These are phyloP conservation scores for Atherix ibis DNA, from an alignment of 2,888 invertebrate genomes.

Conservation along the genomic window DNA sequence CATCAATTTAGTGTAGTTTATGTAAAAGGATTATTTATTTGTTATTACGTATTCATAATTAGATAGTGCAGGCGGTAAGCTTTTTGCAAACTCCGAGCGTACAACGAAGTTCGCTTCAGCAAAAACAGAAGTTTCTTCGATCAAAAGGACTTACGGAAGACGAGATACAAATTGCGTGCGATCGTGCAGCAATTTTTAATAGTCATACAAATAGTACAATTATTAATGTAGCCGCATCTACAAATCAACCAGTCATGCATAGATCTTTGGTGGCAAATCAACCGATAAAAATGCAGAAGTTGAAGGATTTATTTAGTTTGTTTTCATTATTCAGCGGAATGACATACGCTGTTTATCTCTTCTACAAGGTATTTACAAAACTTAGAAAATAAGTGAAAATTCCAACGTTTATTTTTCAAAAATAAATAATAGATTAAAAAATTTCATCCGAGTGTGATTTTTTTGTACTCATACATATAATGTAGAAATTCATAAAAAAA, in stretches of 20 bases:
- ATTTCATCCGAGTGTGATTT: too few species aligned
- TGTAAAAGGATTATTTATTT: too few species aligned
- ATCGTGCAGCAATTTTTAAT: constrained; percentile 38
- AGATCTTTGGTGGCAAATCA: constrained; percentile 14
- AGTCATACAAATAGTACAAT: constrained; percentile 26
- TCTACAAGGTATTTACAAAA: constrained; percentile 63
- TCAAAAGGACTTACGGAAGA: constrained; percentile 60
- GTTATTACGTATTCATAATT: constrained; percentile 18
- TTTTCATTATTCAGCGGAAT: constrained; percentile 62
- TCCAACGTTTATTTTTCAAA: constrained; percentile 6
- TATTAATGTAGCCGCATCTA: constrained; percentile 24
- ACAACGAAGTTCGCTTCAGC: constrained; percentile 52
- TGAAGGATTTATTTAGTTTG: constrained; percentile 55
- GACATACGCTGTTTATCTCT: constrained; percentile 60
- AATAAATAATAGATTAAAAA: too few species aligned
- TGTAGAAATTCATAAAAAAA: constrained; percentile 45
- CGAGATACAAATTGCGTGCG: constrained; percentile 60
- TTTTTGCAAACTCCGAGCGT: constrained; percentile 80
- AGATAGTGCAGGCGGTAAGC: constrained; percentile 74
- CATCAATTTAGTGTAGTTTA: too few species aligned
- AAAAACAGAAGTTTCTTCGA: constrained; percentile 63
- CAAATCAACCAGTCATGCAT: constrained; percentile 13
- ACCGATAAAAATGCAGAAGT: constrained; percentile 34
- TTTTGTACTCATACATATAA: constrained; percentile 12
- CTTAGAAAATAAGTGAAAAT: too few species aligned